Percentiles rank a stretch among this genome's conserved stretches.
phyloP scores from a whole-genome alignment of 2,113 vertebrate species.

The Mobula birostris region DNA sequence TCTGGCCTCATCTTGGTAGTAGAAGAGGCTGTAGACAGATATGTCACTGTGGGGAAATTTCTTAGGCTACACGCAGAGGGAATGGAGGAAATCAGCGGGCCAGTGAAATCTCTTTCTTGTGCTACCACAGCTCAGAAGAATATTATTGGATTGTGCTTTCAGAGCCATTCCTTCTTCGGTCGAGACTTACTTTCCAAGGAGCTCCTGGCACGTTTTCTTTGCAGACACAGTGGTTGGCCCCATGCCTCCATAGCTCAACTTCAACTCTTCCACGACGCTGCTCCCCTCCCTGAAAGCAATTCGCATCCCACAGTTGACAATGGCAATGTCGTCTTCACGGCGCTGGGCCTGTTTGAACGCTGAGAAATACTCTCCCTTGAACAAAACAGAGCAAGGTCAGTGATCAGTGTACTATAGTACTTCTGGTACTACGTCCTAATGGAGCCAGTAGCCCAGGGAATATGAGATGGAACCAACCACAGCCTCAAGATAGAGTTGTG shows the following conservation, averaged over 20 bases:
- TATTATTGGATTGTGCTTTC: not conserved
- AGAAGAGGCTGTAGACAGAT: too few relatives aligned
- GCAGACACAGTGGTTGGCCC: conserved; percentile 73
- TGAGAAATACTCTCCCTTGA: conserved; percentile 78
- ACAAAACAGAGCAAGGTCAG: conserved; percentile 12
- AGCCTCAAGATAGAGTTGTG: not conserved
- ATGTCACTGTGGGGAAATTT: too few relatives aligned
- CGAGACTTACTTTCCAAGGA: conserved; percentile 63
- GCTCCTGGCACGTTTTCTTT: conserved; percentile 56
- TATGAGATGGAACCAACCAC: not conserved
- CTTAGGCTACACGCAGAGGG: too few relatives aligned
- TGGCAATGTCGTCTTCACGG: conserved; percentile 88
- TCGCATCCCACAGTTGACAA: conserved; percentile 84
- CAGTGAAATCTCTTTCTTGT: too few relatives aligned
- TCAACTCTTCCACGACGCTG: conserved; percentile 60
- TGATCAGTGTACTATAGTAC: not conserved
- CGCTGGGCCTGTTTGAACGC: conserved; percentile 87
- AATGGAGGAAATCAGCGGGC: too few relatives aligned
- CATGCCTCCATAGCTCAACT: conserved; percentile 87
- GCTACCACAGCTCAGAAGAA: not conserved
- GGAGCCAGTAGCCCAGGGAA: not conserved
- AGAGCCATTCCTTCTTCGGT: not conserved
- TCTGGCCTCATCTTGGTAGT: too few relatives aligned
- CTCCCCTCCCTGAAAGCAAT: conserved; percentile 65
- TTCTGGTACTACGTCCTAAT: not conserved